phyloP scores from a whole-genome alignment of 1,140 invertebrate species.

The Ooceraea biroi region DNA sequence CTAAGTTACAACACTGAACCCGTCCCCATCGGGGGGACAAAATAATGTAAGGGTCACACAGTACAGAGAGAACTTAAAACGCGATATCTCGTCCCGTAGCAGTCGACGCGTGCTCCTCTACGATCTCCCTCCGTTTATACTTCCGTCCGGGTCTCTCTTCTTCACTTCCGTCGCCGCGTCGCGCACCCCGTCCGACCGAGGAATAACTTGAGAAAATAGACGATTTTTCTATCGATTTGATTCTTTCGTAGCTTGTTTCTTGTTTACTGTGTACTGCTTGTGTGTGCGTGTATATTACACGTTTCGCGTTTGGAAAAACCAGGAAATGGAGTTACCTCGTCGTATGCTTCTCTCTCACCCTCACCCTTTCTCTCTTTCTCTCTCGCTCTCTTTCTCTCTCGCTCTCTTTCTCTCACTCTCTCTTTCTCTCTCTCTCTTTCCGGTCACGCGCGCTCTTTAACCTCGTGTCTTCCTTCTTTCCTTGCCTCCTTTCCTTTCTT shows the following conservation, averaged over 20 bases:
- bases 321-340: conserved; percentile 46
- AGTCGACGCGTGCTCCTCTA: conserved; percentile 59
- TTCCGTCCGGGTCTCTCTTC: conserved; percentile 1
- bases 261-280: conserved; percentile 48
- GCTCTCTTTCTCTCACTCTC: conserved; percentile 30
- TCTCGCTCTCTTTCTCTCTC: conserved; percentile 14
- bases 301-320: conserved; percentile 34
- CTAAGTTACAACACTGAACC: conserved; percentile 86
- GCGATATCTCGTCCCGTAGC: conserved; percentile 64
- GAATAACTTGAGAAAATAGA: conserved; percentile 64
- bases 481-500: conserved; percentile 16
- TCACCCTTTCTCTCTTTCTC: neutral
- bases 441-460: neutral
- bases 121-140: conserved; percentile 46
- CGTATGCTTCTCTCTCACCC: conserved; percentile 16
- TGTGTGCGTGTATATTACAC: conserved; percentile 29
- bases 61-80: conserved; percentile 78
- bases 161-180: conserved; percentile 43
- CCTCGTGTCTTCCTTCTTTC: neutral
- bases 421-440: conserved; percentile 30
- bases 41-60: conserved; percentile 83
- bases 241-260: conserved; percentile 46
- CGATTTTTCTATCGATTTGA: conserved; percentile 33
- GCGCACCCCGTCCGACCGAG: conserved; percentile 31
- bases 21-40: conserved; percentile 82